Conservation (phyloP, 2,888 invertebrate genomes). For the Unio pictorum region DNA sequence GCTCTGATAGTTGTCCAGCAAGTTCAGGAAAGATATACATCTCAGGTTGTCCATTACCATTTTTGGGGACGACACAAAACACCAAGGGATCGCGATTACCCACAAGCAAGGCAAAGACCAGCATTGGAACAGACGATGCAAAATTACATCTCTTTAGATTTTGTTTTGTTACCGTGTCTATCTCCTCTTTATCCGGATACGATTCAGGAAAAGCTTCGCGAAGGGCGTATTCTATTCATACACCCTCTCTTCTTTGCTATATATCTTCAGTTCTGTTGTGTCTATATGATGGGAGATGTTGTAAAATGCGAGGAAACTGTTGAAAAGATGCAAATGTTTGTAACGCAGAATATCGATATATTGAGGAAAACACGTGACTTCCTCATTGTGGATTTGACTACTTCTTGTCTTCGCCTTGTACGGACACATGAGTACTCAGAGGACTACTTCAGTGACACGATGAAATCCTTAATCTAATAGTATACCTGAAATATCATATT, state of each 20-base stretch:
- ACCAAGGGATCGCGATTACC: slow-evolving; percentile 3
- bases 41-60: neutral
- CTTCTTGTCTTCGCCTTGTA: too few relatives aligned
- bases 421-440: too few relatives aligned
- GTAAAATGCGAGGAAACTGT: too few relatives aligned
- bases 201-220: neutral
- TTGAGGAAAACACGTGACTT: too few relatives aligned
- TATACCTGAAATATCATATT: too few relatives aligned
- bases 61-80: slow-evolving; percentile 2
- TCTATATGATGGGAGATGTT: neutral
- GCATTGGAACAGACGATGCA: slow-evolving; percentile 1
- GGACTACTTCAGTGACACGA: too few relatives aligned
- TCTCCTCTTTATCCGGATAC: neutral
- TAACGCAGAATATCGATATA: too few relatives aligned
- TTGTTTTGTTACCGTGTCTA: neutral
- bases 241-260: neutral
- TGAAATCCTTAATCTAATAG: too few relatives aligned
- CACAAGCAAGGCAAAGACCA: too few relatives aligned
- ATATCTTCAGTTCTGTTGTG: neutral
- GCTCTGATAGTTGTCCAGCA: too few relatives aligned
- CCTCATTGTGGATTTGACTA: too few relatives aligned
- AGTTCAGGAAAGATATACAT: neutral
- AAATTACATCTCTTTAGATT: slow-evolving; percentile 4
- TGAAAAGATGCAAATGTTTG: too few relatives aligned
- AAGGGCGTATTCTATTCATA: neutral